Conservation (phyloP, 2,113 vertebrate genomes). For the Rhadina sibilatrix region DNA sequence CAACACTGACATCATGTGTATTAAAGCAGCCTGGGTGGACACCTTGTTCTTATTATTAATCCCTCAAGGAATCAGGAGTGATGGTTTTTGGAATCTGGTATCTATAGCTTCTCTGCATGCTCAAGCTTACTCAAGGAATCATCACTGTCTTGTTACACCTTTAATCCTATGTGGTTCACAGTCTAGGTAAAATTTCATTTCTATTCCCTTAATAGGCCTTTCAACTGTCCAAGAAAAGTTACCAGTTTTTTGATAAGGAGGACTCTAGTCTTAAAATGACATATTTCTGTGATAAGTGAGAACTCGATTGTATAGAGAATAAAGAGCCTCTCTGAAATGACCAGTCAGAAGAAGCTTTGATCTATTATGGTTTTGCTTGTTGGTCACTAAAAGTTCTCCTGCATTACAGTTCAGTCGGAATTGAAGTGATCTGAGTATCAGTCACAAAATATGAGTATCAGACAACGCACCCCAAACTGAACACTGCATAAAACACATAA, state of each 20-base stretch:
- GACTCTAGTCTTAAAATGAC: neutral
- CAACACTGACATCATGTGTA: neutral
- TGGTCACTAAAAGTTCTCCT: neutral
- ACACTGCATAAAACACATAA: neutral
- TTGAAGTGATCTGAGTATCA: neutral
- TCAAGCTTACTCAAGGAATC: neutral
- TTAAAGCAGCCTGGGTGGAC: neutral
- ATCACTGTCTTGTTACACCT: neutral
- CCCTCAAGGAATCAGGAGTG: neutral
- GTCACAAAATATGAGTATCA: neutral
- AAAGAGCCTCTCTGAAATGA: neutral
- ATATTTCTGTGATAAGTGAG: constrained; percentile 8
- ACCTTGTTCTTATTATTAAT: neutral
- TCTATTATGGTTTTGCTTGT: neutral
- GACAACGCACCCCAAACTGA: neutral
- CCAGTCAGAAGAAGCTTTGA: neutral
- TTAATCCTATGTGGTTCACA: neutral
- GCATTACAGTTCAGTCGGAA: neutral
- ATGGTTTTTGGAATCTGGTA: neutral
- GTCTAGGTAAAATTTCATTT: neutral
- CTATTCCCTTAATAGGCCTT: constrained; percentile 8
- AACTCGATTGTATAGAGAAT: neutral
- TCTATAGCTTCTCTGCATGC: neutral
- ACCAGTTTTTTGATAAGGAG: neutral
- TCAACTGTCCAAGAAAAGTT: neutral